Evolutionary conservation across 2,797 vertebrate genomes (phyloP), one percentile per base, ranked within the genome.

Genomic region (Chrosomus eos): DNA sequence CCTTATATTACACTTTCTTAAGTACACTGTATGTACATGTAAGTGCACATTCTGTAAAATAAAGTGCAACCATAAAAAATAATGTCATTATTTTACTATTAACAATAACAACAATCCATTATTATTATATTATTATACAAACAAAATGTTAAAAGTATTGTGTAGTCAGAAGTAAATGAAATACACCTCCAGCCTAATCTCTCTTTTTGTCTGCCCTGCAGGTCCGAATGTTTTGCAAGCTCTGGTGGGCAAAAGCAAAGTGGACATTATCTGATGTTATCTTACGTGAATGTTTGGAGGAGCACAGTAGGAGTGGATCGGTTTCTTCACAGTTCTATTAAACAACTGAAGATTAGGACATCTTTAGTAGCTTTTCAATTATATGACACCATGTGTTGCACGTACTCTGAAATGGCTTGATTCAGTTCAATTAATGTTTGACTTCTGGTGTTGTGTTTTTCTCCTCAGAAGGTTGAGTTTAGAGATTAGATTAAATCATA

Each of bases 261-360:
- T 83, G 72, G 72, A 53, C 66, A 33, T 78, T 8, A 78, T 45
- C 26, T 84, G 64, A 78, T 31, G 28, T 66, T 74, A 62, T 83
- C 71, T 81, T 83, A 21, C 68, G 74, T 33, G 38, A 36, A 82
- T 64, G 38, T 72, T 74, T 78, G 66, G 82, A 84, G 53, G 53
- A 62, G 66, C 66, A 71, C 45, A 84, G 62, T 76, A 53, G 62
- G 62, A 55, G 48, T 67, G n/a, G 33, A 58, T 58, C 64, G 43
- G 48, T 84, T 77, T 84, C 82, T 76, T 83, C 33, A 38, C 18
- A 23, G 51, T 77, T 83, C 73, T 68, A 8, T 48, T 64, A 64
- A 80, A 26, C 40, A 66, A 13, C 26, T 70, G 74, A 60, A 77
- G 62, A 77, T 77, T 58, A 58, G 38, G 43, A 75, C 70, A 74